Conservation (phyloP, 2,797 vertebrate species). For the Parauchenoglanis ngamensis region DNA sequence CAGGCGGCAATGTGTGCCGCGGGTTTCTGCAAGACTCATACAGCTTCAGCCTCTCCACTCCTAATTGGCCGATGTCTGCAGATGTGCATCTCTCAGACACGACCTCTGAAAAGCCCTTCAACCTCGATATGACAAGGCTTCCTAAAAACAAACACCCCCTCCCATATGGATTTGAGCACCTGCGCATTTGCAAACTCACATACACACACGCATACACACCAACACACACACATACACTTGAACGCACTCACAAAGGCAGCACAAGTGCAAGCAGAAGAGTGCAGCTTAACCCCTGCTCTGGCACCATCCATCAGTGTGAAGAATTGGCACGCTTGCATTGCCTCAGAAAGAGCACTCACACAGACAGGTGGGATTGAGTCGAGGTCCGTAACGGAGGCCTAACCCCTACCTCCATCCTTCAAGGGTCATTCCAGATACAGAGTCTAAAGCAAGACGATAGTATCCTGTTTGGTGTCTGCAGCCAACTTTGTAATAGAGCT, state of each 20-base stretch:
- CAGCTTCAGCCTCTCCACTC: constrained; percentile 26
- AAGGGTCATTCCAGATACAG: constrained; percentile 1
- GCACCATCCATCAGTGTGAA: constrained; percentile 55
- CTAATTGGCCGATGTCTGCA: constrained; percentile 57
- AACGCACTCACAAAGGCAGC: constrained; percentile 20
- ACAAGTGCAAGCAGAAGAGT: constrained; percentile 43
- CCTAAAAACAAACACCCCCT: constrained; percentile 48
- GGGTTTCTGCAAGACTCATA: constrained; percentile 8
- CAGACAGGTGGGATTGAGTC: constrained; percentile 53
- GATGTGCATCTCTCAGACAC: constrained; percentile 41
- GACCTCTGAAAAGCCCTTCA: constrained; percentile 49
- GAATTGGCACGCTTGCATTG: constrained; percentile 31
- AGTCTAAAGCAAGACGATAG: neutral
- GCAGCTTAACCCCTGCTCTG: constrained; percentile 57
- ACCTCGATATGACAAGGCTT: constrained; percentile 51
- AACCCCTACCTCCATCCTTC: constrained; percentile 43
- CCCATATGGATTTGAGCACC: constrained; percentile 13
- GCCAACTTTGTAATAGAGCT: neutral
- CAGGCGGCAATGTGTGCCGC: neutral
- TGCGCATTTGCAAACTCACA: constrained; percentile 13
- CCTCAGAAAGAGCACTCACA: constrained; percentile 38
- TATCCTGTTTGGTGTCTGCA: neutral
- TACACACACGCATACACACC: constrained; percentile 4
- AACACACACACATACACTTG: constrained; percentile 3
- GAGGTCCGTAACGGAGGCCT: constrained; percentile 37